Percentiles rank a stretch among this genome's conserved stretches.
Conservation (phyloP, 2,113 vertebrate species). For the Henicopernis longicauda region DNA sequence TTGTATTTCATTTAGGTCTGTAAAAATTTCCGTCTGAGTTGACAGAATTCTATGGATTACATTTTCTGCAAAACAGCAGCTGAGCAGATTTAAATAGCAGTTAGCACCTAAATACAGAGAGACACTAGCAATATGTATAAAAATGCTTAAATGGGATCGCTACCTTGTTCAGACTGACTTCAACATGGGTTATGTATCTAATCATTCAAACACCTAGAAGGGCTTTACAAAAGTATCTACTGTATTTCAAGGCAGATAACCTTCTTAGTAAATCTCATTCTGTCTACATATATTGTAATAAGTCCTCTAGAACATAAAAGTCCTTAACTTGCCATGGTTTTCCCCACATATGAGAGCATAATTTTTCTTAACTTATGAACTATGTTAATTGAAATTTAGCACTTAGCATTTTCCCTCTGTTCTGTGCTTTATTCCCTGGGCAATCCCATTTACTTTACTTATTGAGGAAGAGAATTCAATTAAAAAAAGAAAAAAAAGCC, state of each 20-base stretch:
- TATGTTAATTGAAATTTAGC: neutral
- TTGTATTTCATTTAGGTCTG: neutral
- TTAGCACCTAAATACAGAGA: conserved; percentile 5
- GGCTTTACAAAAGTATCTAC: neutral
- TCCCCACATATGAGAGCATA: neutral
- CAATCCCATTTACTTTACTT: neutral
- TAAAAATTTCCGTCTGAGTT: neutral
- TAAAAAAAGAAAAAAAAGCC: neutral
- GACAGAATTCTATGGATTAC: neutral
- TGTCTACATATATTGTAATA: neutral
- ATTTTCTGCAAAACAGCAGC: neutral
- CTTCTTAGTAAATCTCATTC: neutral
- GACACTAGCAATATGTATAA: neutral
- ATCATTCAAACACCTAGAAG: neutral
- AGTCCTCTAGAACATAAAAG: neutral
- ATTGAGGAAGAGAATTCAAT: neutral
- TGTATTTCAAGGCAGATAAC: neutral
- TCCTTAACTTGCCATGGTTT: neutral
- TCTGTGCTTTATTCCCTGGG: neutral
- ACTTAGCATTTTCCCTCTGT: neutral
- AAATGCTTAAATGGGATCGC: neutral
- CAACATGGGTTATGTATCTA: neutral
- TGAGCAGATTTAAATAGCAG: conserved; percentile 41
- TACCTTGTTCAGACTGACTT: neutral
- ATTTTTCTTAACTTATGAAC: neutral